Conservation (phyloP, 2,888 invertebrate species). For the Tricholauxania praeusta region DNA sequence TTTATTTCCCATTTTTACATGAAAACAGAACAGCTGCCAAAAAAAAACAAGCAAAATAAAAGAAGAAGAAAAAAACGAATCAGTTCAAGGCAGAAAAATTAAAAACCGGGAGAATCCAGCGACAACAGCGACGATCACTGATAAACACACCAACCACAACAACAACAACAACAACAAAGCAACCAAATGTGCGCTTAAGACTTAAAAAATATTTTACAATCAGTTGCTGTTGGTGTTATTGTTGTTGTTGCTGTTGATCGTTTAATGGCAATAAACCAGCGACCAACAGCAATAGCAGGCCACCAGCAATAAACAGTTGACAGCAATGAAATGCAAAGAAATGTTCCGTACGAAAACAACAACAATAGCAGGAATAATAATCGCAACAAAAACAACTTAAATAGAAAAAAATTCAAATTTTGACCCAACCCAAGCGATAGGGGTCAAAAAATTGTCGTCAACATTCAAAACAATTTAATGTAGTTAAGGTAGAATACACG, state of each 20-base stretch:
- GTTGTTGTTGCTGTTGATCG: background rate
- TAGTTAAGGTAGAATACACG: too few species aligned
- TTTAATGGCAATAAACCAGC: slow-evolving; percentile 3
- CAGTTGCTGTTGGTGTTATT: background rate
- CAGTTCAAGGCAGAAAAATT: background rate
- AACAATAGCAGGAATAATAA: slow-evolving; percentile 12
- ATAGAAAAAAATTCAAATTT: slow-evolving; percentile 42
- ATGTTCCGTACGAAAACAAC: background rate
- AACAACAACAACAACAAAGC: too few species aligned
- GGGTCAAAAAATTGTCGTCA: slow-evolving; percentile 42
- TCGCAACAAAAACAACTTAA: background rate
- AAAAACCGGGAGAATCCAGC: too few species aligned
- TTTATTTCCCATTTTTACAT: slow-evolving; percentile 7
- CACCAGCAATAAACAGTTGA: too few species aligned
- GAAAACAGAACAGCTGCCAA: too few species aligned
- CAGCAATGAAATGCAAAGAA: background rate
- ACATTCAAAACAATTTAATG: too few species aligned
- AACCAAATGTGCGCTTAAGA: too few species aligned
- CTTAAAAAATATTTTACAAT: too few species aligned
- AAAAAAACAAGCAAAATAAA: too few species aligned
- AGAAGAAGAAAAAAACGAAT: background rate
- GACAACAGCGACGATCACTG: too few species aligned
- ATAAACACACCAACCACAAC: too few species aligned
- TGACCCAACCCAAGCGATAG: slow-evolving; percentile 42
- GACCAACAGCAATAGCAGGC: background rate